Base-by-base conservation (phyloP, 2,113 vertebrate genomes). In the Aegypius monachus region DNA sequence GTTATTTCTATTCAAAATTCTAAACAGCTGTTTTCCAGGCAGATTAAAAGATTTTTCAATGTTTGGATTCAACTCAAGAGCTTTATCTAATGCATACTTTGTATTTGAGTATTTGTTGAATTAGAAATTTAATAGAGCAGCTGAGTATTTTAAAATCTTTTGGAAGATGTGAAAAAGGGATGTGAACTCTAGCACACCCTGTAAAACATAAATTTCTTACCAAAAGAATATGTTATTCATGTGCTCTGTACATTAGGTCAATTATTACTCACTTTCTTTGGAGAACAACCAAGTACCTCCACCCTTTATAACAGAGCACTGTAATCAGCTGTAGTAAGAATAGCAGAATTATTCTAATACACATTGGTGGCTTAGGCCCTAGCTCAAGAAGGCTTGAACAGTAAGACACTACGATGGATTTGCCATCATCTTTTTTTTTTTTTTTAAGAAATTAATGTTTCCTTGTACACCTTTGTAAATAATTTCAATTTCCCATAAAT, bases 201-300 rank as follows among this genome's bases (percentile, higher is more conserved):
- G 92, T 97, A 98, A 98, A 98, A 96, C 95, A 98, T 97, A 95
- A 97, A 96, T 97, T 97, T 96, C 97, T 97, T 97, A 96, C 95
- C 95, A 97, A 97, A 97, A 98, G 97, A 98, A 98, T 98, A 98
- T 97, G 97, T 98, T 98, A 98, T 98, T 98, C 97, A 98, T 98
- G 98, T 93, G 96, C 96, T 98, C 97, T 98, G 98, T 98, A 98
- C 97, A 98, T 98, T 98, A 98, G 98, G 97, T 98, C 98, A 98
- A 97, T 98, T 98, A 97, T 98, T 98, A 98, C 97, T 98, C 98
- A 98, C 97, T 98, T 98, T 98, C 95, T 98, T 96, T 98, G 98
- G 98, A 98, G 81, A 93, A 75, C 59, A 93, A 98, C 98, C 98
- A 98, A 98, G 50, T 73, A 90, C 61, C 98, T 98, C 98, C 98